Conservation (phyloP, 2,113 vertebrate genomes). For the Melanocharis versteri region DNA sequence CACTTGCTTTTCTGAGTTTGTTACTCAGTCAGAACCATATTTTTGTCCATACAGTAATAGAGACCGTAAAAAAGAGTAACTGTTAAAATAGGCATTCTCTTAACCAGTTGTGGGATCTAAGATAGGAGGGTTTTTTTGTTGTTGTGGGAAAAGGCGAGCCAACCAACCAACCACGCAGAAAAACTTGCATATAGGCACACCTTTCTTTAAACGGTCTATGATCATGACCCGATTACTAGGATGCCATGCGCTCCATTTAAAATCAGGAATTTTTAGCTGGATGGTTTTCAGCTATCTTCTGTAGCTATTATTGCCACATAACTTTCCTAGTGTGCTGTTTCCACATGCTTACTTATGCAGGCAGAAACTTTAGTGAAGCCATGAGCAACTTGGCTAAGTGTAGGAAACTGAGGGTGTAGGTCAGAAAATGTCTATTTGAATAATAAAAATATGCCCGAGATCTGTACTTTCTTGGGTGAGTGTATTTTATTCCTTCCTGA, state of each 20-base stretch:
- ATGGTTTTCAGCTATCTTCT: background rate
- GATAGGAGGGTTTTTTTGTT: background rate
- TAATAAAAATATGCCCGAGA: background rate
- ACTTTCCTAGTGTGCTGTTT: background rate
- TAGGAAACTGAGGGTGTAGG: background rate
- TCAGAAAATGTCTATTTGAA: background rate
- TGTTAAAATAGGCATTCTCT: background rate
- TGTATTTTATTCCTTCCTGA: background rate
- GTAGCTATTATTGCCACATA: background rate
- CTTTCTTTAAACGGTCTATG: background rate
- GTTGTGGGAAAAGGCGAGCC: background rate
- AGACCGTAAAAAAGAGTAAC: background rate
- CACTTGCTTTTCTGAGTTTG: background rate
- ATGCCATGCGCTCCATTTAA: background rate
- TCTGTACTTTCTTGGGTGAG: background rate
- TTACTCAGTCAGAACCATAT: background rate
- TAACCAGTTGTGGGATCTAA: background rate
- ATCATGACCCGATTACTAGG: background rate
- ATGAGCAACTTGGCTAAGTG: background rate
- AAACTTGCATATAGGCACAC: background rate
- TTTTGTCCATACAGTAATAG: background rate
- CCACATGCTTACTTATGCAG: background rate
- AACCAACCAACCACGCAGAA: background rate
- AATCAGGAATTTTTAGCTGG: background rate
- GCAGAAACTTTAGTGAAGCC: background rate